phyloP scores from a whole-genome alignment of 1,140 invertebrate species.

The Caerostris darwini region DNA sequence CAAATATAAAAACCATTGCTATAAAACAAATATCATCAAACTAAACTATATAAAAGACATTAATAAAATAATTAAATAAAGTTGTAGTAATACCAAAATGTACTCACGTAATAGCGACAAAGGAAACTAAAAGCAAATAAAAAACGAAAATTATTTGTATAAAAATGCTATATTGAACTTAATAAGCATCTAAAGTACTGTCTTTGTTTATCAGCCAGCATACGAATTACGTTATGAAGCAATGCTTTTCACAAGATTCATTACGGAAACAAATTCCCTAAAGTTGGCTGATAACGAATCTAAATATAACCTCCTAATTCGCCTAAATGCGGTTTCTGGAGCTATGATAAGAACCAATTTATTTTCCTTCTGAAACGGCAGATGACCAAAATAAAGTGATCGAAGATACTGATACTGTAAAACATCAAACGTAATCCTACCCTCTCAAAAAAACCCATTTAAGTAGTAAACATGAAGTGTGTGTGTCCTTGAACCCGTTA shows the following conservation, averaged over 20 bases:
- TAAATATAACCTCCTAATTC: neutral
- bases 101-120: too few species aligned
- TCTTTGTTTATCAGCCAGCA: neutral
- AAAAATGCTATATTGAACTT: too few species aligned
- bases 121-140: too few species aligned
- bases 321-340: neutral
- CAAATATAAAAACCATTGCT: too few species aligned
- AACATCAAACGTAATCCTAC: neutral
- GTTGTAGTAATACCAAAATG: too few species aligned
- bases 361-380: neutral
- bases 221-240: neutral
- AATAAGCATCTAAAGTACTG: neutral
- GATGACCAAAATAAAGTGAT: neutral
- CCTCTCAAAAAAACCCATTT: too few species aligned
- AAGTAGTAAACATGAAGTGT: neutral
- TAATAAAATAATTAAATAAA: too few species aligned
- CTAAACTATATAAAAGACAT: too few species aligned
- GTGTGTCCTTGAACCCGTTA: constrained; percentile 22
- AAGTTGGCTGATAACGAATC: neutral
- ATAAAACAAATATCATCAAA: too few species aligned
- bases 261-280: neutral
- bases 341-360: neutral
- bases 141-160: too few species aligned
- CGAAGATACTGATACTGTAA: neutral
- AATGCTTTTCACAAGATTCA: neutral